phyloP scores from a whole-genome alignment of 2,888 invertebrate genomes.

The Acrobasis consociella region DNA sequence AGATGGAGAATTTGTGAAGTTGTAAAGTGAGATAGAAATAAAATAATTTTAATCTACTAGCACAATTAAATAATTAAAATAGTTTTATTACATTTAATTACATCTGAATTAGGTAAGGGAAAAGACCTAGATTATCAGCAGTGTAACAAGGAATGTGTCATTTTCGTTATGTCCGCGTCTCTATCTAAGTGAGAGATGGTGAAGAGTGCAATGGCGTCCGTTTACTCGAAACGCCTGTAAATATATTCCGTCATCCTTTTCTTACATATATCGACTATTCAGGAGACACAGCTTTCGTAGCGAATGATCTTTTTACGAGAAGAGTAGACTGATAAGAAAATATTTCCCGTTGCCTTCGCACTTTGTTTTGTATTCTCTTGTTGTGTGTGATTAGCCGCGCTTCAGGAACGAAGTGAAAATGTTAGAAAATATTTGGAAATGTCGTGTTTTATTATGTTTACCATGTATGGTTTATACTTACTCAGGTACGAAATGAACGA shows the following conservation, averaged over 20 bases:
- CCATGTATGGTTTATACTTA: constrained; percentile 40
- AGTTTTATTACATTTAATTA: neutral
- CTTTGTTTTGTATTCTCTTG: constrained; percentile 74
- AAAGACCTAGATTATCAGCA: constrained; percentile 21
- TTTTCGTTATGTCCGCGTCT: constrained; percentile 44
- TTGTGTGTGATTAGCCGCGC: constrained; percentile 71
- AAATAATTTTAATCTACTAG: constrained; percentile 47
- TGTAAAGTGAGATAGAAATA: constrained; percentile 81
- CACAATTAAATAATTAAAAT: constrained; percentile 21
- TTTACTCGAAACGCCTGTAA: constrained; percentile 71
- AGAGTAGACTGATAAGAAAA: constrained; percentile 76
- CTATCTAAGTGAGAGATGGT: constrained; percentile 42
- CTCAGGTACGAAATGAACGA: constrained; percentile 46
- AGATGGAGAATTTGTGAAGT: constrained; percentile 73
- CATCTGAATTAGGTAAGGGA: constrained; percentile 37
- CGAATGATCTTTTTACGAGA: constrained; percentile 79
- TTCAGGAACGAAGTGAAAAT: constrained; percentile 49
- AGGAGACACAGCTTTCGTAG: constrained; percentile 75
- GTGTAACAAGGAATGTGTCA: neutral
- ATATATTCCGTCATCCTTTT: constrained; percentile 82
- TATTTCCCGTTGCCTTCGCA: constrained; percentile 80
- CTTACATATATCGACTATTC: constrained; percentile 79
- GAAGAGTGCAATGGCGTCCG: constrained; percentile 75
- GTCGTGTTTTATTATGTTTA: constrained; percentile 32
- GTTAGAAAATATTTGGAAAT: constrained; percentile 24